These are phyloP conservation scores for Rhagonycha fulva DNA, from an alignment of 2,888 invertebrate species.

Conservation along the genomic window DNA sequence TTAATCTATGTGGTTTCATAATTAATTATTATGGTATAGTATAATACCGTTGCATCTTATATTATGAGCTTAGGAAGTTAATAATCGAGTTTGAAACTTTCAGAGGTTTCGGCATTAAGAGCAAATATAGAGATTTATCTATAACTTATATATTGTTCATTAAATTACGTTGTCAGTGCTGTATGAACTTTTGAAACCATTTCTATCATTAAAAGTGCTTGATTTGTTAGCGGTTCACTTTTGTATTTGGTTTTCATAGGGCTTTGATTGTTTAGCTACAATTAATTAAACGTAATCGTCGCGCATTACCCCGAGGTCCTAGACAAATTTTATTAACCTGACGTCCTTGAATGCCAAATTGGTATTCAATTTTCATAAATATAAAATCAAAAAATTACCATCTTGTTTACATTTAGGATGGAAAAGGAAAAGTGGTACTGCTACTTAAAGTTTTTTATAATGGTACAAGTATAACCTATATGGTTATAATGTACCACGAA, in stretches of 20 bases:
- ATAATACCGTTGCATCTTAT: background rate
- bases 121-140: background rate
- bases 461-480: no score
- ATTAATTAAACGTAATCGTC: background rate
- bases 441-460: no score
- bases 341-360: no score
- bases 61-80: background rate
- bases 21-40: background rate
- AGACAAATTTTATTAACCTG: no score
- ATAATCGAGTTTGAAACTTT: background rate
- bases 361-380: no score
- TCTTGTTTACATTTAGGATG: no score
- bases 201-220: background rate
- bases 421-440: no score
- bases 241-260: background rate
- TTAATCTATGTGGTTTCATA: background rate
- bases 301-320: no score
- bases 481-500: no score
- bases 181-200: background rate
- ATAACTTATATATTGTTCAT: background rate
- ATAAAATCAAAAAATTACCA: no score
- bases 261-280: background rate
- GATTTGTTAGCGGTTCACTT: background rate
- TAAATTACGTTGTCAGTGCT: background rate
- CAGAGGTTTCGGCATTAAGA: background rate